Evolutionary conservation across 2,888 invertebrate species (phyloP), one percentile per base, ranked within the genome.

Genomic region (Tenthredo notha): DNA sequence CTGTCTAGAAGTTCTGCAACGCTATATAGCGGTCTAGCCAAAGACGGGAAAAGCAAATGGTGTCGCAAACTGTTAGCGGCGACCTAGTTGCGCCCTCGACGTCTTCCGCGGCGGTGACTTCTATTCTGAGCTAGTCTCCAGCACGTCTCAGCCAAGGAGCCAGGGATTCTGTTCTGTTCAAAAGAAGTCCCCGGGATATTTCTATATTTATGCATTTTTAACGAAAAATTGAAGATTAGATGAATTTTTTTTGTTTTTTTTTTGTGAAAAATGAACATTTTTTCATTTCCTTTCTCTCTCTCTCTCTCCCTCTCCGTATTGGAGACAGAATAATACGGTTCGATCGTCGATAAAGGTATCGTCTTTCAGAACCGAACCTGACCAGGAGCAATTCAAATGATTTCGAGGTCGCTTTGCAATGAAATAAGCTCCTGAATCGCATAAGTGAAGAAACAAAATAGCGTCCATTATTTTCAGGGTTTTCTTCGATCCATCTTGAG

Each of bases 31-130:
- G 78, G 78, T 78, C 78, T 80, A 61, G 78, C 78, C 78, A 25
- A 61, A 80, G 78, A 80, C 78, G 78, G 78, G 78, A 80, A 80
- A 80, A 80, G 78, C 78, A 80, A 80, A 80, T 40, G 61, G 78
- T 80, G 78, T 80, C 78, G 78, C 78, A 80, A 80, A 61, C 61
- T 61, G 29, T 61, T 21, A 37, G 15, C 61, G 78, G 61, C 78
- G 78, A 80, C 78, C 78, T 80, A 80, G 78, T 80, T 80, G 78
- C 78, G 50, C 78, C 61, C 40, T 80, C 78, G 21, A 12, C 78
- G 61, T 80, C 77, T 37, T 80, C 37, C 15, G 29, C 61, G 78
- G 21, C 61, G 61, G 18, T 58, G 58, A 37, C 78, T 61, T 58
- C 78, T 80, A 80, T 80, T 80, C 78, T 61, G 78, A 80, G 78